A percentile compares a stretch with the other conserved stretches of the same genome.
Evolutionary conservation across 2,797 vertebrate species (phyloP).

Genomic region (Myotis daubentonii): DNA sequence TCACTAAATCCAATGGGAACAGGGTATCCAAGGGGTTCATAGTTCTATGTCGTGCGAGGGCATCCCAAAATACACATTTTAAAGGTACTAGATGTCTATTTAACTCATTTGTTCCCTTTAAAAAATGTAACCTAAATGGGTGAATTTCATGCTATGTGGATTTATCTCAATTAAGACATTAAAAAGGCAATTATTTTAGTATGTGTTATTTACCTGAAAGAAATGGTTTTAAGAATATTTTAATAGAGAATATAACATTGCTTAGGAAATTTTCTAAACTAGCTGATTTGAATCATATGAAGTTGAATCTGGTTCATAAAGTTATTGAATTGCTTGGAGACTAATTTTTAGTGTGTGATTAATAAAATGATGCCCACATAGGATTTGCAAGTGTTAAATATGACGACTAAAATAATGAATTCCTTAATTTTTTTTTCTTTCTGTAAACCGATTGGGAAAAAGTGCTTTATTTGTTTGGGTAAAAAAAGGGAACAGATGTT

Average conservation of each 20-base stretch:
- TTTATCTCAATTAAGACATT: neutral
- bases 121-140: neutral
- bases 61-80: neutral
- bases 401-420: constrained; percentile 60
- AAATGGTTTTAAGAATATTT: constrained; percentile 32
- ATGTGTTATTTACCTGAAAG: constrained; percentile 33
- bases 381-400: constrained; percentile 74
- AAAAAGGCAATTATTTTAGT: constrained; percentile 7
- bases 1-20: neutral
- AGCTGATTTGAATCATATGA: constrained; percentile 37
- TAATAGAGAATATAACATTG: neutral
- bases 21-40: neutral
- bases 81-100: neutral
- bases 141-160: neutral
- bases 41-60: neutral
- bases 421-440: constrained; percentile 56
- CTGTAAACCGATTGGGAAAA: constrained; percentile 19
- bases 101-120: neutral
- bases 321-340: constrained; percentile 66
- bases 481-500: neutral
- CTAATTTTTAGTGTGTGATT: constrained; percentile 66
- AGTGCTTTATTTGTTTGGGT: constrained; percentile 42
- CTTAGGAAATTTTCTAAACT: constrained; percentile 28
- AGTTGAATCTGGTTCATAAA: constrained; percentile 64
- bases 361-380: constrained; percentile 66